Percentiles rank a stretch among this genome's conserved stretches.
These are phyloP conservation scores for Tenualosa thibaudeaui DNA, from an alignment of 2,797 vertebrate genomes.

Conservation along the genomic window DNA sequence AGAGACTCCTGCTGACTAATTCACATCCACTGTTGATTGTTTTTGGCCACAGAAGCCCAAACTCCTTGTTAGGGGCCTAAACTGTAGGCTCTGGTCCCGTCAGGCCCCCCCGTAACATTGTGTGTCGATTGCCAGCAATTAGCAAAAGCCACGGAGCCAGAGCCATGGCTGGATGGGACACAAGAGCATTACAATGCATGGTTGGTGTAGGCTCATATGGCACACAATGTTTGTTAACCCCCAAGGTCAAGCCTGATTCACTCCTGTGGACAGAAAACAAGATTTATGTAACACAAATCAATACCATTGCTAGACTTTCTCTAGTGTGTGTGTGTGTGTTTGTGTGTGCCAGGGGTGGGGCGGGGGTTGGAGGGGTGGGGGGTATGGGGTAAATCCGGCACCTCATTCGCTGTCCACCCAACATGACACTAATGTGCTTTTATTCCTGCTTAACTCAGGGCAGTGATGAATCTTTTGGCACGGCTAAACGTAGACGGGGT, in stretches of 20 bases:
- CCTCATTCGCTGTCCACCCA: conserved; percentile 91
- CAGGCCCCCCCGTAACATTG: conserved; percentile 81
- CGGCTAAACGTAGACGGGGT: conserved; percentile 82
- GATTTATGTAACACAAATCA: conserved; percentile 98
- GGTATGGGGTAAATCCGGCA: conserved; percentile 51
- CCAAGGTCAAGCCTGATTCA: conserved; percentile 93
- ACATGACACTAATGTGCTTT: conserved; percentile 98
- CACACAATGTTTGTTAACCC: conserved; percentile 99
- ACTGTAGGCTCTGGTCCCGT: conserved; percentile 64
- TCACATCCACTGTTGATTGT: conserved; percentile 91
- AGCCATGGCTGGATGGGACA: conserved; percentile 90
- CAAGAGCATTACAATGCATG: conserved; percentile 86
- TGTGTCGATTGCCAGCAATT: conserved; percentile 94
- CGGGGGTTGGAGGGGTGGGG: no score
- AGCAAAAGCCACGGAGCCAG: conserved; percentile 86
- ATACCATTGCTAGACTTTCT: conserved; percentile 91
- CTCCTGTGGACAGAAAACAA: conserved; percentile 95
- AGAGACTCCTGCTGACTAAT: conserved; percentile 92
- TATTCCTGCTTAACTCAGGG: conserved; percentile 90
- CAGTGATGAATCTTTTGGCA: conserved; percentile 94
- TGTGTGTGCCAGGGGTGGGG: no score
- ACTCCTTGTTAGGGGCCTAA: conserved; percentile 83
- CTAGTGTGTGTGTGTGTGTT: conserved; percentile 69
- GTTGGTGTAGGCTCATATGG: conserved; percentile 84
- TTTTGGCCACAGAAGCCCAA: conserved; percentile 86